Conservation (phyloP, 1,140 invertebrate species). For the Sinella curviseta region DNA sequence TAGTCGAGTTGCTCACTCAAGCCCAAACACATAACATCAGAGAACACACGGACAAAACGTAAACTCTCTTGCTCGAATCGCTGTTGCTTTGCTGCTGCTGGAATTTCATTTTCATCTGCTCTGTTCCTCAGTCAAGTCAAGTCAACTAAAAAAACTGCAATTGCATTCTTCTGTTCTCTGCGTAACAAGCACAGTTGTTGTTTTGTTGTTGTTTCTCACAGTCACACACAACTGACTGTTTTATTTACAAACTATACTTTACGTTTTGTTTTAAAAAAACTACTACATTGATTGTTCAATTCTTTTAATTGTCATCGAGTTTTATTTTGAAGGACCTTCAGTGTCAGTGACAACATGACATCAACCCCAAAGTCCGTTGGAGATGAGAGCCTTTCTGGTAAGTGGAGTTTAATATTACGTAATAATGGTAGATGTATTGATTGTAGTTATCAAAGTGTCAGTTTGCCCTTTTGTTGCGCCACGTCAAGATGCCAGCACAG, state of each 20-base stretch:
- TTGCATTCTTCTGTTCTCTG: not conserved
- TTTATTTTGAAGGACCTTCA: no score
- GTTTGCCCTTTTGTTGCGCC: no score
- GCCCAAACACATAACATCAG: not conserved
- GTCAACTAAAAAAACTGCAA: no score
- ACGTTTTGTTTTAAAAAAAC: no score
- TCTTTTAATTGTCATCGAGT: no score
- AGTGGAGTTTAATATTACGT: slow-evolving; percentile 43
- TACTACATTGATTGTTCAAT: no score
- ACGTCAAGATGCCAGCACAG: no score
- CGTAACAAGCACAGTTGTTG: not conserved
- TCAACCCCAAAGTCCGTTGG: slow-evolving; percentile 55
- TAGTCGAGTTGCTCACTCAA: no score
- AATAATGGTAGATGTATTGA: not conserved
- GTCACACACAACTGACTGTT: not conserved
- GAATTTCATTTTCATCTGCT: not conserved
- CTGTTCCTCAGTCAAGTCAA: no score
- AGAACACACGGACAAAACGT: not conserved
- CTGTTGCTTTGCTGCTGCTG: slow-evolving; percentile 21
- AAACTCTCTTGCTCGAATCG: not conserved
- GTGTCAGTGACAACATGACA: slow-evolving; percentile 51
- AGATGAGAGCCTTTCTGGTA: slow-evolving; percentile 58
- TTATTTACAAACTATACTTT: no score
- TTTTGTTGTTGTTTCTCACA: not conserved
- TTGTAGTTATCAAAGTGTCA: not conserved